Percentiles rank a stretch among this genome's conserved stretches.
Conservation (phyloP, 2,797 vertebrate genomes). For the Galaxias olidus region DNA sequence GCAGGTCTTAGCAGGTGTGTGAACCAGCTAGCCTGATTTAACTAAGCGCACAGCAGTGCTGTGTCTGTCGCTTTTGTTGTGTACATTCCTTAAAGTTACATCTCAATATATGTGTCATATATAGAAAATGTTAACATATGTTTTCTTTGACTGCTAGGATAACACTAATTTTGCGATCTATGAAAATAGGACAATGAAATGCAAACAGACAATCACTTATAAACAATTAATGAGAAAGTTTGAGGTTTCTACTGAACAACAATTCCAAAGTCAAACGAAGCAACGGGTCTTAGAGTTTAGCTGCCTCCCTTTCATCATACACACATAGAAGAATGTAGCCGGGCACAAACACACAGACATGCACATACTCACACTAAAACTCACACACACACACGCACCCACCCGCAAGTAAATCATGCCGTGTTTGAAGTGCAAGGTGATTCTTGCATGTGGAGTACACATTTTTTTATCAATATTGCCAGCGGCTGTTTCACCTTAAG, state of each 20-base stretch:
- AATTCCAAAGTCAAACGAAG: slow-evolving; percentile 42
- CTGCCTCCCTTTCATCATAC: slow-evolving; percentile 2
- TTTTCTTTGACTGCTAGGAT: no score
- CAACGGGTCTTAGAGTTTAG: slow-evolving; percentile 63
- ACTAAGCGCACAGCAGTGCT: no score
- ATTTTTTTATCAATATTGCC: slow-evolving; percentile 11
- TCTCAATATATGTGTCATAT: no score
- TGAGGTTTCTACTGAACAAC: no score
- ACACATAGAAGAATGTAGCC: slow-evolving; percentile 14
- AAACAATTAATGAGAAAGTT: slow-evolving; percentile 13
- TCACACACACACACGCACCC: neutral
- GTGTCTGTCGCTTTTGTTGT: no score
- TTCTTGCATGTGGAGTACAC: slow-evolving; percentile 45
- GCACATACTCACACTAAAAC: slow-evolving; percentile 8
- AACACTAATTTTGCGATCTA: no score
- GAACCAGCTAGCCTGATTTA: no score
- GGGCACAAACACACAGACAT: slow-evolving; percentile 2
- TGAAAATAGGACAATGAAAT: no score
- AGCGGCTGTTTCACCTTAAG: slow-evolving; percentile 17
- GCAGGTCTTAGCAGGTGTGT: no score
- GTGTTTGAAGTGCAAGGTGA: slow-evolving; percentile 38
- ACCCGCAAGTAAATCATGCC: neutral
- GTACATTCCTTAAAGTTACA: no score
- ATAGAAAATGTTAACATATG: no score
- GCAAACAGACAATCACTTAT: no score